phyloP scores from a whole-genome alignment of 2,888 invertebrate species.

The Subacronicta megacephala region DNA sequence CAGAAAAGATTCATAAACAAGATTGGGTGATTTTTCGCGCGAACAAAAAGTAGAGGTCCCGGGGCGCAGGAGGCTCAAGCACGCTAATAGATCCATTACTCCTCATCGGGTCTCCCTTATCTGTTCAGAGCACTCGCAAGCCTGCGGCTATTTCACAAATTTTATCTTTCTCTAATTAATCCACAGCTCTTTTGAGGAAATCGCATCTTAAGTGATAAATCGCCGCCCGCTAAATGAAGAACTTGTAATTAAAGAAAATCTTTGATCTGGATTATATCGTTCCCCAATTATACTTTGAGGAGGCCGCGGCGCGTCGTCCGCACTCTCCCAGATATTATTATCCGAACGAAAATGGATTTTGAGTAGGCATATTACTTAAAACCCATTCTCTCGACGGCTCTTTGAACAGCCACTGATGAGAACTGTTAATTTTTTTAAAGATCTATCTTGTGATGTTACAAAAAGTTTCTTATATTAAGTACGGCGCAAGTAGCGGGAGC shows the following conservation, averaged over 20 bases:
- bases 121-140: slow-evolving; percentile 79
- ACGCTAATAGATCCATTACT: slow-evolving; percentile 82
- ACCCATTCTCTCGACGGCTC: slow-evolving; percentile 22
- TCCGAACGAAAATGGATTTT: slow-evolving; percentile 56
- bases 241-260: slow-evolving; percentile 82
- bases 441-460: no score
- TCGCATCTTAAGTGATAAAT: slow-evolving; percentile 84
- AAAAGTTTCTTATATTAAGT: neutral
- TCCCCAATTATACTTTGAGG: slow-evolving; percentile 61
- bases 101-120: slow-evolving; percentile 80
- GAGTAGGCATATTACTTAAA: slow-evolving; percentile 24
- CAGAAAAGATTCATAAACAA: slow-evolving; percentile 70
- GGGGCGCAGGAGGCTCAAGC: slow-evolving; percentile 62
- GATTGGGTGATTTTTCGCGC: slow-evolving; percentile 73
- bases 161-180: slow-evolving; percentile 87
- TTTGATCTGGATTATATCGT: slow-evolving; percentile 80
- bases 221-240: slow-evolving; percentile 75
- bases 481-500: neutral
- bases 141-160: slow-evolving; percentile 82
- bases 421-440: slow-evolving; percentile 3
- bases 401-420: slow-evolving; percentile 43
- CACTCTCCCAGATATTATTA: slow-evolving; percentile 54
- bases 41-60: slow-evolving; percentile 67
- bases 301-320: slow-evolving; percentile 46
- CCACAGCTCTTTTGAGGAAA: slow-evolving; percentile 81